Evolutionary conservation across 2,888 invertebrate genomes (phyloP), one percentile per base, ranked within the genome.

Genomic region (Lampropteryx suffumata): DNA sequence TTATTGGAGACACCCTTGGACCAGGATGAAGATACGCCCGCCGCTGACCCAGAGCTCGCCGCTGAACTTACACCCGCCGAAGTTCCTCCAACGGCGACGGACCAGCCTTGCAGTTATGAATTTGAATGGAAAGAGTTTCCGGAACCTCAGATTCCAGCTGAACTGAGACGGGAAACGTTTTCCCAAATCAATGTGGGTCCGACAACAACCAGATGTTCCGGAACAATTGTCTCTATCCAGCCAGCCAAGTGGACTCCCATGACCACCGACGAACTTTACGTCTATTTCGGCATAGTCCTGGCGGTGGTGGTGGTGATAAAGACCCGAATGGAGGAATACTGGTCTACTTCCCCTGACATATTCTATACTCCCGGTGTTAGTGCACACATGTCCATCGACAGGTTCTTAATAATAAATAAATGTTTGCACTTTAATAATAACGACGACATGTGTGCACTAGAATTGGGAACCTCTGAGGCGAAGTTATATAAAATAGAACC

Each of bases 281-380:
- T n/a, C n/a, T n/a, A 50, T 50, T 59, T 64, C 28, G 62, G 50
- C 3, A 57, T 69, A 2, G 4, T 65, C 1, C 17, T 64, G 28
- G 62, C 65, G 5, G 64, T 55, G 52, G 66, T 65, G 5, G 13
- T 66, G 1, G 53, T 64, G 56, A n/a, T n/a, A n/a, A n/a, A n/a
- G n/a, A n/a, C n/a, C n/a, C n/a, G n/a, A n/a, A n/a, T n/a, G n/a
- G n/a, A 64, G 4, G 63, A 62, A 26, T 71, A 71, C 53, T 69
- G 66, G 66, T 50, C 14, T 35, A 28, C 33, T 0, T 13, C 37
- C 3, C 4, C 37, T n/a, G 56, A 62, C 12, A 53, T 69, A 5
- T 64, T 65, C 26, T 30, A 30, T 14, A 49, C 42, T n/a, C 36
- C 42, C n/a, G 36, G 42, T 24, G 36, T 49, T 36, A 32, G n/a